phyloP scores from a whole-genome alignment of 1,140 invertebrate species.

The Thereuonema tuberculata region DNA sequence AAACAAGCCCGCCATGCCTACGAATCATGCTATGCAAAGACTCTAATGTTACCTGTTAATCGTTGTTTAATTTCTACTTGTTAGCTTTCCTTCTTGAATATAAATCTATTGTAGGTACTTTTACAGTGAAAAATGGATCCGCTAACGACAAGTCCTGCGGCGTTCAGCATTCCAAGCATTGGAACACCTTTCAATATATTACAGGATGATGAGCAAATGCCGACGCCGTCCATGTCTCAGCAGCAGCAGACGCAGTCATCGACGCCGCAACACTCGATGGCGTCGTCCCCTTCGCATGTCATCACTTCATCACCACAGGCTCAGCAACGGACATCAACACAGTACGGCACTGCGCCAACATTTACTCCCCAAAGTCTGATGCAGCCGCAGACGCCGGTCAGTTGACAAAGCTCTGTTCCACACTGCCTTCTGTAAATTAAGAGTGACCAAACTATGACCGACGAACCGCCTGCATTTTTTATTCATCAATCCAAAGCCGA shows the following conservation, averaged over 20 bases:
- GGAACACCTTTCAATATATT: constrained; percentile 69
- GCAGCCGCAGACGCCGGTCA: constrained; percentile 76
- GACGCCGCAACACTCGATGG: constrained; percentile 34
- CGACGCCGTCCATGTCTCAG: constrained; percentile 53
- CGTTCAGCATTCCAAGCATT: constrained; percentile 71
- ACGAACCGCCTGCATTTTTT: too few species aligned
- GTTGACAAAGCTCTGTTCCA: too few species aligned
- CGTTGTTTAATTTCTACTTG: too few species aligned
- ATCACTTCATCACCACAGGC: constrained; percentile 31
- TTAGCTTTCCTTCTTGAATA: too few species aligned
- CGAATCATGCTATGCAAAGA: too few species aligned
- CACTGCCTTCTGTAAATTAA: too few species aligned
- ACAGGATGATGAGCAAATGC: constrained; percentile 79
- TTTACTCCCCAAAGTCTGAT: constrained; percentile 55
- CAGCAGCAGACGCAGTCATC: constrained; percentile 35
- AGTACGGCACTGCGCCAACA: constrained; percentile 12
- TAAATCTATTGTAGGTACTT: too few species aligned
- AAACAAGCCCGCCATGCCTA: too few species aligned
- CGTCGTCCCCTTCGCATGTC: constrained; percentile 31
- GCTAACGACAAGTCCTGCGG: constrained; percentile 71
- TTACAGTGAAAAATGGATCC: constrained; percentile 74
- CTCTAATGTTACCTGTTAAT: too few species aligned
- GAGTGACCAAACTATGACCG: too few species aligned
- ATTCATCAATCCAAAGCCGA: too few species aligned
- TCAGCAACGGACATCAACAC: constrained; percentile 37